Evolutionary conservation across 2,888 invertebrate species (phyloP).

Genomic region (Synergus gifuensis): DNA sequence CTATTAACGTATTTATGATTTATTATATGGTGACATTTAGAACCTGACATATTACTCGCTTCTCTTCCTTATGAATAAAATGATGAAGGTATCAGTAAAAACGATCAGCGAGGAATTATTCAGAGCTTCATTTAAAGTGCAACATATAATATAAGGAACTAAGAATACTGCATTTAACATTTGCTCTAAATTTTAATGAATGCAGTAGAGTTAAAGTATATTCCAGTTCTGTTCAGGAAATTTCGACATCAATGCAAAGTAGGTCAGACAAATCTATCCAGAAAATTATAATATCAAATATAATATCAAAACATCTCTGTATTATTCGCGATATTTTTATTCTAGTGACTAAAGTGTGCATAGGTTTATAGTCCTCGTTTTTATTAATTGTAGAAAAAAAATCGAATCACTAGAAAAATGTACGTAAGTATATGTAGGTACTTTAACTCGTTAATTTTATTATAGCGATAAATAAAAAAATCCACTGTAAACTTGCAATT

Average conservation of each 20-base stretch:
- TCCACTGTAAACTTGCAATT: not conserved
- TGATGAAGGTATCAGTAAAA: conserved; percentile 4
- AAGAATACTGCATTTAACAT: not conserved
- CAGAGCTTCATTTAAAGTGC: not conserved
- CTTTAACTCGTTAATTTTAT: not conserved
- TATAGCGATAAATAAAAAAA: not conserved
- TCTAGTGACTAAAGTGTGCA: not conserved
- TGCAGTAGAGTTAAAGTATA: not conserved
- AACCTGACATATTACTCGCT: not conserved
- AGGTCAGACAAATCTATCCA: not conserved
- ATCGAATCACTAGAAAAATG: not conserved
- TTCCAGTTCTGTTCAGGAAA: not conserved
- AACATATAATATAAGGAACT: not conserved
- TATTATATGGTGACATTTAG: conserved; percentile 4
- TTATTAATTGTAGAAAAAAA: not conserved
- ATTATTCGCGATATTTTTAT: not conserved
- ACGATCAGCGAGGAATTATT: not conserved
- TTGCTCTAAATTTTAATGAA: not conserved
- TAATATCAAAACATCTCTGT: not conserved
- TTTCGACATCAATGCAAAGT: not conserved
- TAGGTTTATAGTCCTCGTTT: not conserved
- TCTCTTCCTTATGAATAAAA: conserved; percentile 2
- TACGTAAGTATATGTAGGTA: too few relatives aligned
- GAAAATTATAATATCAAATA: not conserved
- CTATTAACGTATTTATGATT: not conserved